A percentile compares a stretch with the other conserved stretches of the same genome.
phyloP scores from a whole-genome alignment of 2,797 vertebrate species.

The Sus cebifrons region DNA sequence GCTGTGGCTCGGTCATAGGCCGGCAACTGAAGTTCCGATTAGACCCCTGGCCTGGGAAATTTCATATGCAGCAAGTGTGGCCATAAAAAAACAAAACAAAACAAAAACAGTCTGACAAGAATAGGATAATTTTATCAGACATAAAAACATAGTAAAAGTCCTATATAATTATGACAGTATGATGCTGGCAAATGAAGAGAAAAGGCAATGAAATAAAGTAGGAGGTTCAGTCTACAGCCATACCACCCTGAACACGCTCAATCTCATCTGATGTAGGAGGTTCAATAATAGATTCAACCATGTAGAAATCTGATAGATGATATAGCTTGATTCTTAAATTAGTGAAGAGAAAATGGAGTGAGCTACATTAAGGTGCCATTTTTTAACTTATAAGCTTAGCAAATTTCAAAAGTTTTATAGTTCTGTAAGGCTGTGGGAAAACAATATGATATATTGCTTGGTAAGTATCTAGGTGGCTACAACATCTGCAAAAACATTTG shows the following conservation, averaged over 20 bases:
- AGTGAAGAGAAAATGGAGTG: not conserved
- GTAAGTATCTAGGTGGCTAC: not conserved
- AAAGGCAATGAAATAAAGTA: not conserved
- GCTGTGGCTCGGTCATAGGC: too few species aligned
- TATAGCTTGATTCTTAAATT: not conserved
- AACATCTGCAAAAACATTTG: not conserved
- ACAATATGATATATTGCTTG: not conserved
- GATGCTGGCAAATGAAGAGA: not conserved
- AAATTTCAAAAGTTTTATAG: not conserved
- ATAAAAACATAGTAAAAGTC: not conserved
- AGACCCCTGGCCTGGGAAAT: too few species aligned
- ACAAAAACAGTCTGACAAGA: not conserved
- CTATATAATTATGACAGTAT: not conserved
- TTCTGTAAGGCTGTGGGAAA: not conserved
- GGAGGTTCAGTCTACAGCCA: not conserved
- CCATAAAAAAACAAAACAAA: constrained; percentile 6
- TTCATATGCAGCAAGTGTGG: too few species aligned
- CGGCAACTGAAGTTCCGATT: too few species aligned
- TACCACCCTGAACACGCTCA: too few species aligned
- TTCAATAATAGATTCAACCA: not conserved
- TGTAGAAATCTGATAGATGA: not conserved
- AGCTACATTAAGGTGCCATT: not conserved
- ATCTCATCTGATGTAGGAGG: not conserved
- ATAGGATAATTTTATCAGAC: not conserved
- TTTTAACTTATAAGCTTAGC: not conserved